A percentile compares a stretch with the other conserved stretches of the same genome.
phyloP scores from a whole-genome alignment of 2,797 vertebrate genomes.

The Peromyscus aztecus region DNA sequence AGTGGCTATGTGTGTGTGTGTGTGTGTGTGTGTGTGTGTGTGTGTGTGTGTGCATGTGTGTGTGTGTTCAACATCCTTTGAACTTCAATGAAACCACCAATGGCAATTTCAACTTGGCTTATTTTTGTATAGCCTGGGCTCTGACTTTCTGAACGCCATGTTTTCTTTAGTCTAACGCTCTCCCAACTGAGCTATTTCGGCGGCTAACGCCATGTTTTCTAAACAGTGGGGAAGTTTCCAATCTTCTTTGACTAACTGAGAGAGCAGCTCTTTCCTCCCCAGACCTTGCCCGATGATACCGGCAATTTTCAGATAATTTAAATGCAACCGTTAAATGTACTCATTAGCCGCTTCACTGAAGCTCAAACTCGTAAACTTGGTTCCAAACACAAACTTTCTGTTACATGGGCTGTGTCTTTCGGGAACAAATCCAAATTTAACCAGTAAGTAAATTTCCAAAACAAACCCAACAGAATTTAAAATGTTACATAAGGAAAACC shows the following conservation, averaged over 20 bases:
- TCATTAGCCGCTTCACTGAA: slow-evolving; percentile 66
- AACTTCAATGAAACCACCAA: background rate
- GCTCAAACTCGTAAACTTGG: slow-evolving; percentile 38
- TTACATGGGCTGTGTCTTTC: slow-evolving; percentile 36
- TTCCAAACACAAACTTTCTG: slow-evolving; percentile 49
- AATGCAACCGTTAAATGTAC: slow-evolving; percentile 22
- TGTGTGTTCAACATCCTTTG: background rate
- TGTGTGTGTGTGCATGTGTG: background rate
- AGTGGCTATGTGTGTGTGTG: background rate
- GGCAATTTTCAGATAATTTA: slow-evolving; percentile 57
- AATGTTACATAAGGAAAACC: background rate
- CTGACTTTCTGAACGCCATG: slow-evolving; percentile 4
- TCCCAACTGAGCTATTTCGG: no score
- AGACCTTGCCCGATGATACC: background rate
- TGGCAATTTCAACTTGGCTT: background rate
- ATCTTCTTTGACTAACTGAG: background rate
- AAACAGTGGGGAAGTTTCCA: background rate
- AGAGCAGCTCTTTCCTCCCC: background rate
- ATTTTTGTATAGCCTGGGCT: background rate
- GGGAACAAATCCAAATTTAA: slow-evolving; percentile 64
- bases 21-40: background rate
- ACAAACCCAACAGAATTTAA: slow-evolving; percentile 1
- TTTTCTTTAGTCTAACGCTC: no score
- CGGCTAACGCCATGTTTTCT: background rate
- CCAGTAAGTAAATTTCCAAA: slow-evolving; percentile 8